Base-by-base conservation (phyloP, 2,113 vertebrate species). In the Isichthys henryi region DNA sequence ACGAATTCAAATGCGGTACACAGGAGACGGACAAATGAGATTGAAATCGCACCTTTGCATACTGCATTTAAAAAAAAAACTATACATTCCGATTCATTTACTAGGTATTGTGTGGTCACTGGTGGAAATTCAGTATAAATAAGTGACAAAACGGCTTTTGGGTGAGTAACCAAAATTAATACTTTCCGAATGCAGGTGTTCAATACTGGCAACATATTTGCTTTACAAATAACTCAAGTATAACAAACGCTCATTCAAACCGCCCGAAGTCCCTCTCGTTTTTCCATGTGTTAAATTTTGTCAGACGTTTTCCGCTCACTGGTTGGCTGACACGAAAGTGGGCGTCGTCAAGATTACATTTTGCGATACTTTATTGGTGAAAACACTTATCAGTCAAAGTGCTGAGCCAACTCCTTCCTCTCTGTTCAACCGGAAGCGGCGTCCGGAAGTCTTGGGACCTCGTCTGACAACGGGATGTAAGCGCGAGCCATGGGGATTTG, bases 401-500 rank as follows among this genome's bases (percentile, higher is more conserved):
- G 39, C 39, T 0, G 35, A 3, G 43, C 31, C 23, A 58, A 46
- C 77, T 27, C 43, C 53, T 89, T 83, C 88, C 80, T 62, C 58
- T 80, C n/a, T 82, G 48, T 53, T n/a, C 49, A 62, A 21, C 88
- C 88, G 88, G 88, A 89, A 89, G 88, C 88, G 50, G 88, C 88
- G 21, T 27, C 43, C 50, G 88, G 19, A 43, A 15, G 70, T 56
- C 35, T 80, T 50, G 82, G 77, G 77, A 89, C 52, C 50, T 62
- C 52, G 5, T 85, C 80, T 83, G 50, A 85, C 77, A 13, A 62
- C 88, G 80, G 88, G 80, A 89, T 84, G 88, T n/a, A 84, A 83
- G 11, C 83, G 77, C 50, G 52, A 48, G 53, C 49, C 17, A 5
- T 35, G n/a, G 88, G 27, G 48, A 53, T n/a, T 23, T 46, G 49